phyloP scores from a whole-genome alignment of 2,888 invertebrate genomes.

The Rhagium mordax region DNA sequence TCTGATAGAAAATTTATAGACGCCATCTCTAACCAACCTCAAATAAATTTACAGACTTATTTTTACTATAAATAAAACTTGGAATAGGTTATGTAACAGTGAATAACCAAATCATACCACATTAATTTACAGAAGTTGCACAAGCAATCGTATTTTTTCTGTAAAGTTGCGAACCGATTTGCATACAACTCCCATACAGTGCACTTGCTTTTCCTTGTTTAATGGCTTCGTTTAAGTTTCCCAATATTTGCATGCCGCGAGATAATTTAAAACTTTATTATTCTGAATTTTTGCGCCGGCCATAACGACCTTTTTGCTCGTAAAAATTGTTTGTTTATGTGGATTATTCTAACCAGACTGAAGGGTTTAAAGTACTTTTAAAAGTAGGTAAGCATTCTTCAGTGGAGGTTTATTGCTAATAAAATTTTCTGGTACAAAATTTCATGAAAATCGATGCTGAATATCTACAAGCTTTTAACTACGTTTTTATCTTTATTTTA shows the following conservation, averaged over 20 bases:
- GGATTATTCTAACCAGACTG: conserved; percentile 4
- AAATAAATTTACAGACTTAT: too few relatives aligned
- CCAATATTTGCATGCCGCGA: conserved; percentile 25
- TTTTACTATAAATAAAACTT: too few relatives aligned
- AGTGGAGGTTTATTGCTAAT: conserved; percentile 4
- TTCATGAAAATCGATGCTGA: neutral
- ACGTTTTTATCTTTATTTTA: too few relatives aligned
- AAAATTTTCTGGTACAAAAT: neutral
- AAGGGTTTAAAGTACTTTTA: neutral
- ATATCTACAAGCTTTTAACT: neutral
- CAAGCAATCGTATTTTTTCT: too few relatives aligned
- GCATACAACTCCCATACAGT: conserved; percentile 7
- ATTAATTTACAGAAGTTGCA: too few relatives aligned
- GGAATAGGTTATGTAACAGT: too few relatives aligned
- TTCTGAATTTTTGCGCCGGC: conserved; percentile 19
- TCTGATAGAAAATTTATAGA: too few relatives aligned
- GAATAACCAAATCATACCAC: too few relatives aligned
- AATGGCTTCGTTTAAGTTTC: conserved; percentile 20
- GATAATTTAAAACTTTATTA: conserved; percentile 30
- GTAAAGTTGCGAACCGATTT: conserved; percentile 3
- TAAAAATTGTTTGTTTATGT: conserved; percentile 23
- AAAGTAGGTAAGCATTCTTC: neutral
- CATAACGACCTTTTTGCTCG: conserved; percentile 15
- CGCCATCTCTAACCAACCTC: too few relatives aligned
- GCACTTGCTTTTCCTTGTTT: conserved; percentile 19